phyloP scores from a whole-genome alignment of 2,888 invertebrate species.

The Apodemia duryi region DNA sequence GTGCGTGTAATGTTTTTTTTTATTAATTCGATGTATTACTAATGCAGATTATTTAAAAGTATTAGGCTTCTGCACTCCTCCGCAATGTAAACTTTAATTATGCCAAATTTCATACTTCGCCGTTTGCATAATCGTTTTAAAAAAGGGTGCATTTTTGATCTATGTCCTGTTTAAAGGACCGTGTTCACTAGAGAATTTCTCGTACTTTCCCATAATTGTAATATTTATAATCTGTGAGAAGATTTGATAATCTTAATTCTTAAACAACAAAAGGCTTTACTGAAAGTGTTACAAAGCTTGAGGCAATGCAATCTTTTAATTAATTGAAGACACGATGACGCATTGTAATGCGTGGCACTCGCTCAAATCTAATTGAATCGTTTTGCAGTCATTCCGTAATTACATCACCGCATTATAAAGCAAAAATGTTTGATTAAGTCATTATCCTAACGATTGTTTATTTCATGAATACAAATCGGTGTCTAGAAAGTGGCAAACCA shows the following conservation, averaged over 20 bases:
- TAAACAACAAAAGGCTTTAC: background rate
- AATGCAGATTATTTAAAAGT: too few species aligned
- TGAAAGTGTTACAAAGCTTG: background rate
- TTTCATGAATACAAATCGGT: constrained; percentile 42
- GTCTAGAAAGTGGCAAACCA: constrained; percentile 26
- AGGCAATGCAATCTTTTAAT: background rate
- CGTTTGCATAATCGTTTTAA: too few species aligned
- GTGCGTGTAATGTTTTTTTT: too few species aligned
- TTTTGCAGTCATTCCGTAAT: constrained; percentile 33
- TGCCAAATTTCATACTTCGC: too few species aligned
- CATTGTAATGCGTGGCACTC: constrained; percentile 9
- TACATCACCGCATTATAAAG: constrained; percentile 41
- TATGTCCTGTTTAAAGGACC: background rate
- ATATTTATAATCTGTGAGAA: background rate
- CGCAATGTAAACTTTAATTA: too few species aligned
- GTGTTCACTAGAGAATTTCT: background rate
- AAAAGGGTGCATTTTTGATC: too few species aligned
- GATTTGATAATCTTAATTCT: background rate
- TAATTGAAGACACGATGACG: constrained; percentile 8
- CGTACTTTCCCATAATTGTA: background rate
- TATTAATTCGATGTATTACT: too few species aligned
- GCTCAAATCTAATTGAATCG: constrained; percentile 23
- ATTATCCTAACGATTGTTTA: constrained; percentile 36
- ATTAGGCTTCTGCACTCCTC: too few species aligned
- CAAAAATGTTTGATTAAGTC: constrained; percentile 49